phyloP scores from a whole-genome alignment of 2,113 vertebrate genomes.

The Platysternon megacephalum region DNA sequence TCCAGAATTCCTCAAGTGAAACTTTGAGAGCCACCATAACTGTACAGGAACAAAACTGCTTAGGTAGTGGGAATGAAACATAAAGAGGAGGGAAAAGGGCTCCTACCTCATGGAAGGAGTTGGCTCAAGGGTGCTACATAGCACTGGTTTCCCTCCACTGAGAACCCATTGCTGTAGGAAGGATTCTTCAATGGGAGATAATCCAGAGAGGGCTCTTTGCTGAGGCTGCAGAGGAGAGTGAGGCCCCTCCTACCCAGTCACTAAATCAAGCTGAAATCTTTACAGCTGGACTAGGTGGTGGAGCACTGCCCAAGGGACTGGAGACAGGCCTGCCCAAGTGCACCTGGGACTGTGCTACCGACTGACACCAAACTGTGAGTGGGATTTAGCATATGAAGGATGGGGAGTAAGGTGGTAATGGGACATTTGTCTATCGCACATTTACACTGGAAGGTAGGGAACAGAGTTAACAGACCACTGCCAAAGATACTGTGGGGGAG shows the following conservation, averaged over 20 bases:
- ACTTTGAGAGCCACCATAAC: no score
- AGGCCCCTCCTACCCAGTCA: neutral
- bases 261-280: neutral
- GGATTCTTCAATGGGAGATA: neutral
- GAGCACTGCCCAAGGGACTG: neutral
- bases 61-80: no score
- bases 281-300: neutral
- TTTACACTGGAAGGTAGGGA: rapidly evolving
- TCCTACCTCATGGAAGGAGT: neutral
- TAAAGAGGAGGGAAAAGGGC: no score
- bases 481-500: neutral
- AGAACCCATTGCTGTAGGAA: neutral
- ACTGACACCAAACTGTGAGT: neutral
- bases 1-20: no score
- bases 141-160: neutral
- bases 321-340: neutral
- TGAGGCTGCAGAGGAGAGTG: neutral
- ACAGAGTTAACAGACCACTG: neutral
- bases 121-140: neutral
- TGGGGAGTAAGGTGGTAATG: neutral
- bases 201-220: neutral
- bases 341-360: neutral
- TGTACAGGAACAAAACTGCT: no score
- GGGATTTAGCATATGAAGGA: neutral
- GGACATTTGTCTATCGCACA: rapidly evolving